Conservation (phyloP, 1,140 invertebrate genomes). For the Conus ventricosus region DNA sequence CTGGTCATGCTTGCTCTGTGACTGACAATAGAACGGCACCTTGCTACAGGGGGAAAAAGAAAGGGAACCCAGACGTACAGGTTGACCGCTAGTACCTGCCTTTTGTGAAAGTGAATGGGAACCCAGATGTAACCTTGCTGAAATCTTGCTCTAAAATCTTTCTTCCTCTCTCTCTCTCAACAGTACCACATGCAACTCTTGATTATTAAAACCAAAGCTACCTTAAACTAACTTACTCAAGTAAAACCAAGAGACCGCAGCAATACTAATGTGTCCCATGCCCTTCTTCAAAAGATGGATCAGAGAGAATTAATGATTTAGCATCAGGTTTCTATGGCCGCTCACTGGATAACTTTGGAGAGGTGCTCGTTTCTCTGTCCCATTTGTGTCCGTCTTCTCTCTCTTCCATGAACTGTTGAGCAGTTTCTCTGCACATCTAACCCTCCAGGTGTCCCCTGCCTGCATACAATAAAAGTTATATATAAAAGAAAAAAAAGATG, state of each 20-base stretch:
- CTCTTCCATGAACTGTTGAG: neutral
- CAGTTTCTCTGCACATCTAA: neutral
- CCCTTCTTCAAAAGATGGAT: too few species aligned
- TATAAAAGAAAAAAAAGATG: neutral
- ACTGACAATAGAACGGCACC: neutral
- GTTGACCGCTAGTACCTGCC: neutral
- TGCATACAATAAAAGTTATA: neutral
- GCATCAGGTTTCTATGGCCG: too few species aligned
- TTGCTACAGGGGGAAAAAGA: neutral
- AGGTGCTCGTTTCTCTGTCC: too few species aligned
- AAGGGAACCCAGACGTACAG: neutral
- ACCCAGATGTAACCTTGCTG: neutral
- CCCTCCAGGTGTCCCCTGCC: neutral
- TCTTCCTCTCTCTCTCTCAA: neutral
- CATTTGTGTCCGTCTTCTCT: neutral
- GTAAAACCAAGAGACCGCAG: too few species aligned
- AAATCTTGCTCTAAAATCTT: neutral
- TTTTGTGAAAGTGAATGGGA: neutral
- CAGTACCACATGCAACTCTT: neutral
- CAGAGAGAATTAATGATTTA: too few species aligned
- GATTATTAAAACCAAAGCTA: neutral
- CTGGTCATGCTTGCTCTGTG: neutral
- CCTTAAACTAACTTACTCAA: neutral
- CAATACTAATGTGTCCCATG: too few species aligned
- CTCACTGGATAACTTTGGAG: too few species aligned